phyloP scores from a whole-genome alignment of 1,140 invertebrate species.

The Spodoptera litura region DNA sequence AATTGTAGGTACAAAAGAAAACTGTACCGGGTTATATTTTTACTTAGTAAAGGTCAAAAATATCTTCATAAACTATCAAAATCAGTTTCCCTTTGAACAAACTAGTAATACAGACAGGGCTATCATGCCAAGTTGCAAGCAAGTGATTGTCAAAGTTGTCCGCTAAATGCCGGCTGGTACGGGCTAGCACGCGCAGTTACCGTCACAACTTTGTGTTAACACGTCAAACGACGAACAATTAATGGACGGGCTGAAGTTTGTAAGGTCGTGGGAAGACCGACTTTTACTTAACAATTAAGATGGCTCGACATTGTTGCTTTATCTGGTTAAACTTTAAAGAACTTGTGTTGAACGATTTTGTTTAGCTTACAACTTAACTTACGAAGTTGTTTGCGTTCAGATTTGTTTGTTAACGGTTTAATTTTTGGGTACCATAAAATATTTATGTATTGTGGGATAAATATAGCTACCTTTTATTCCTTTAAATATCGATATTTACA shows the following conservation, averaged over 20 bases:
- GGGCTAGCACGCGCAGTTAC: constrained; percentile 40
- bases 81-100: not conserved
- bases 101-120: not conserved
- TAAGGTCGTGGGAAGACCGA: too few species aligned
- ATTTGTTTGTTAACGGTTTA: too few species aligned
- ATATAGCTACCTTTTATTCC: too few species aligned
- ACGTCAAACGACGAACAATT: constrained; percentile 11
- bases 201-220: not conserved
- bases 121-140: constrained; percentile 12
- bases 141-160: constrained; percentile 47
- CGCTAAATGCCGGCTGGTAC: constrained; percentile 45
- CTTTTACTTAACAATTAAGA: too few species aligned
- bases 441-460: too few species aligned
- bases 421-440: too few species aligned
- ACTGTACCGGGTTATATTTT: too few species aligned
- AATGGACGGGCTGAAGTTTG: not conserved
- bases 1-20: too few species aligned
- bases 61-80: not conserved
- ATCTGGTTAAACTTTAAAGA: not conserved
- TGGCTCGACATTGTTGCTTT: not conserved
- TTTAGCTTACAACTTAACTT: not conserved
- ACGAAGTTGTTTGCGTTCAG: too few species aligned
- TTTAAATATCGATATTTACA: too few species aligned
- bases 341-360: not conserved
- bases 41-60: too few species aligned